Evolutionary conservation across 2,888 invertebrate species (phyloP).

Genomic region (Glaucopsyche alexis): DNA sequence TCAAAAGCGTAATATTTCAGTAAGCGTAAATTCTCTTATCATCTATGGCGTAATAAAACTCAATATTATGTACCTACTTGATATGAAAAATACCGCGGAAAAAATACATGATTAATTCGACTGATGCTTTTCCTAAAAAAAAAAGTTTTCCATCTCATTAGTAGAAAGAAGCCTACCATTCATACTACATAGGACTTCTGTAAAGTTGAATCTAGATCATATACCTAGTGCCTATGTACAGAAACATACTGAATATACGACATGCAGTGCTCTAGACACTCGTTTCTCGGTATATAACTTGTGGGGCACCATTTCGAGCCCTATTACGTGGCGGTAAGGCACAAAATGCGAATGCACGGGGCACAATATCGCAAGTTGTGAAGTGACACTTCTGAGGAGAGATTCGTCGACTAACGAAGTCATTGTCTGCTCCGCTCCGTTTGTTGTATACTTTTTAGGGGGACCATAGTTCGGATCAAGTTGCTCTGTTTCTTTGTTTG

Average conservation of each 20-base stretch:
- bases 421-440: conserved; percentile 57
- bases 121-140: neutral
- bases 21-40: no score
- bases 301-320: conserved; percentile 29
- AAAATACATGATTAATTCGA: neutral
- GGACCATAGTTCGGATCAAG: conserved; percentile 18
- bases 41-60: no score
- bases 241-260: neutral
- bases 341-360: conserved; percentile 5
- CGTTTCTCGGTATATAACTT: neutral
- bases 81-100: neutral
- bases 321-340: conserved; percentile 29
- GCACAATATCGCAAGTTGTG: conserved; percentile 40
- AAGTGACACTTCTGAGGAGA: conserved; percentile 60
- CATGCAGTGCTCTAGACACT: conserved; percentile 18
- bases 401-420: conserved; percentile 53
- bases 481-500: conserved; percentile 6
- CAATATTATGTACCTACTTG: no score
- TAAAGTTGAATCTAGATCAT: conserved; percentile 7
- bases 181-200: neutral
- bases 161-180: neutral
- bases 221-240: neutral
- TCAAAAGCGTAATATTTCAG: no score
- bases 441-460: conserved; percentile 37
- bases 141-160: conserved; percentile 26